Base-by-base conservation (phyloP, 2,113 vertebrate genomes). In the Megaceryle torquata region DNA sequence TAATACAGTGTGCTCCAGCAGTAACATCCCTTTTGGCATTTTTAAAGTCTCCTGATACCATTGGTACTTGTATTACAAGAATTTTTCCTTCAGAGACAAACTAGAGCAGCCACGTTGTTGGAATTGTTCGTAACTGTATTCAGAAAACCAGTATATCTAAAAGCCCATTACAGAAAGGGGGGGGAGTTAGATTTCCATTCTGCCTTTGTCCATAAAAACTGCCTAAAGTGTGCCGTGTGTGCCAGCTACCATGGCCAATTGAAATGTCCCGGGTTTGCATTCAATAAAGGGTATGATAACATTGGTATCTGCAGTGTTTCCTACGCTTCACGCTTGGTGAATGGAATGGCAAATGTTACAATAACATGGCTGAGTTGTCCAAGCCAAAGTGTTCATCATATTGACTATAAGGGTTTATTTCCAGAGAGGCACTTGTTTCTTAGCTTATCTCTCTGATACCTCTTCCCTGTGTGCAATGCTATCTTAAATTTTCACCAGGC, bases 381-480 rank as follows among this genome's bases (percentile, higher is more conserved):
- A 20, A 72, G 39, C 31, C 21, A 28, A 68, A 50, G 35, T 21
- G 25, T 14, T 89, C 33, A 2, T 29, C 46, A 17, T 41, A 6
- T 7, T 75, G 59, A 37, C 21, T 29, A 3, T 11, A 22, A 69
- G 16, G 6, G 6, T 56, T 77, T 72, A 22, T 64, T 69, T 86
- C 46, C n/a, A 61, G 69, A 46, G 14, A 48, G 19, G 29, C 17
- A 10, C 15, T 50, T 7, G 19, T 20, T 88, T 59, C 15, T 43
- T 18, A 29, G 10, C n/a, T 76, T 2, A 0, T 61, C 6, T 57
- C 63, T 63, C 43, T 14, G 44, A 3, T 77, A 20, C n/a, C 14
- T 53, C 33, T 57, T 5, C 6, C 6, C 24, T 7, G 10, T 1
- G 21, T 5, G 0, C 15, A 3, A 4, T 25, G 16, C 24, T 10